phyloP scores from a whole-genome alignment of 2,113 vertebrate genomes.

The Perca flavescens region DNA sequence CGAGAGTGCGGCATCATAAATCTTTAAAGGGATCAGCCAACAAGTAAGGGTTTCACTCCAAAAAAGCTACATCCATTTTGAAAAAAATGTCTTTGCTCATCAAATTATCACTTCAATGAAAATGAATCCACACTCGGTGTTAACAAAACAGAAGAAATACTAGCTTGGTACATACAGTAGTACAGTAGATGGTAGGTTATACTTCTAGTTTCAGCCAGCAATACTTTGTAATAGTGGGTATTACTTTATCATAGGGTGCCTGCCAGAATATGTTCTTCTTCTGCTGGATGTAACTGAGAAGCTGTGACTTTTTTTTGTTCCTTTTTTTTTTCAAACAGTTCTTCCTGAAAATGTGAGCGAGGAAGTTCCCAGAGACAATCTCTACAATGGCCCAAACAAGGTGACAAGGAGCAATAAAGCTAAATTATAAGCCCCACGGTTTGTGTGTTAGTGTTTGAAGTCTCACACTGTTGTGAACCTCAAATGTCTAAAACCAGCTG shows the following conservation, averaged over 20 bases:
- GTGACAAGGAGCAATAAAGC: conserved; percentile 70
- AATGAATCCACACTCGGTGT: conserved; percentile 38
- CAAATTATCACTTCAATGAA: conserved; percentile 44
- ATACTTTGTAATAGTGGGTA: conserved; percentile 6
- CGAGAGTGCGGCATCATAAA: background rate
- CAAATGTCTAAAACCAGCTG: conserved; percentile 80
- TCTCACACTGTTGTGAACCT: conserved; percentile 62
- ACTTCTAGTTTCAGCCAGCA: conserved; percentile 37
- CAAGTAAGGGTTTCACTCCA: conserved; percentile 1
- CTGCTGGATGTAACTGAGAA: conserved; percentile 15
- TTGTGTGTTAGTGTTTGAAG: conserved; percentile 67
- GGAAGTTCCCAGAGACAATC: conserved; percentile 64
- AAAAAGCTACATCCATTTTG: conserved; percentile 5
- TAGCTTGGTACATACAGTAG: conserved; percentile 6
- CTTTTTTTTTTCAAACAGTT: conserved; percentile 48
- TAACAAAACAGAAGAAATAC: conserved; percentile 54
- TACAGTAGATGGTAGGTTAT: conserved; percentile 40
- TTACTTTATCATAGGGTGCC: conserved; percentile 7
- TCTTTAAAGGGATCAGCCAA: conserved; percentile 8
- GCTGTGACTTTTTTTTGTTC: conserved; percentile 22
- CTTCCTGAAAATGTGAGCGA: conserved; percentile 47
- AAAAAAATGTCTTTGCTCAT: conserved; percentile 42
- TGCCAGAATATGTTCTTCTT: conserved; percentile 15
- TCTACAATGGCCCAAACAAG: conserved; percentile 55
- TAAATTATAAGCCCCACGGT: conserved; percentile 73